Conservation (phyloP, 2,797 vertebrate genomes). For the Sarcophilus harrisii region DNA sequence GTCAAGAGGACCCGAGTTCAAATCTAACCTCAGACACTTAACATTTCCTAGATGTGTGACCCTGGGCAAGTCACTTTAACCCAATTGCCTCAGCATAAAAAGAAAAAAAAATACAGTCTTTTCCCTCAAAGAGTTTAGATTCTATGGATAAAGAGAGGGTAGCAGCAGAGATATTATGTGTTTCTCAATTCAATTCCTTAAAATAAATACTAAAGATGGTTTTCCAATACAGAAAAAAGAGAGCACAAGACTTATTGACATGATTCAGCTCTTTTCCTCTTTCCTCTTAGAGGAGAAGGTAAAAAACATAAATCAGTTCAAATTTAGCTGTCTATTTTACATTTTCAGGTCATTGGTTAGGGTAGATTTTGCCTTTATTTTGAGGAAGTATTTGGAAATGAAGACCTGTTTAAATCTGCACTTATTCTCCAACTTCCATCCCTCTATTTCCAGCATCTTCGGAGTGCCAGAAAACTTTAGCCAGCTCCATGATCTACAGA, state of each 20-base stretch:
- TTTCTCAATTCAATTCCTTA: background rate
- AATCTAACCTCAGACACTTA: too few relatives aligned
- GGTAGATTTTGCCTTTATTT: background rate
- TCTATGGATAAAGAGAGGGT: background rate
- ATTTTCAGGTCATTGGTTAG: conserved; percentile 16
- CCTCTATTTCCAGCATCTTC: background rate
- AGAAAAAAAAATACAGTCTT: too few relatives aligned
- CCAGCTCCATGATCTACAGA: background rate
- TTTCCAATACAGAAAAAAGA: background rate
- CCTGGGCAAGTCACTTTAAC: too few relatives aligned
- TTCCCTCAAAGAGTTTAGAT: background rate
- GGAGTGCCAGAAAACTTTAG: background rate
- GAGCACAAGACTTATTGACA: background rate
- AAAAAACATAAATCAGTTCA: background rate
- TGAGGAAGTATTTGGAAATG: background rate
- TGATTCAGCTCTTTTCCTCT: background rate
- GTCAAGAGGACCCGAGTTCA: too few relatives aligned
- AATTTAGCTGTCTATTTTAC: background rate
- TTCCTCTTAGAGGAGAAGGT: background rate
- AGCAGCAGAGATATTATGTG: background rate
- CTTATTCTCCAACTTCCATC: background rate
- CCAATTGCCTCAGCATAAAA: too few relatives aligned
- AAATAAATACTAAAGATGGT: conserved; percentile 31
- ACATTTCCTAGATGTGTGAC: too few relatives aligned
- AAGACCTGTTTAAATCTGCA: background rate